These are phyloP conservation scores for Silurus aristotelis DNA, from an alignment of 2,797 vertebrate genomes.

Conservation along the genomic window DNA sequence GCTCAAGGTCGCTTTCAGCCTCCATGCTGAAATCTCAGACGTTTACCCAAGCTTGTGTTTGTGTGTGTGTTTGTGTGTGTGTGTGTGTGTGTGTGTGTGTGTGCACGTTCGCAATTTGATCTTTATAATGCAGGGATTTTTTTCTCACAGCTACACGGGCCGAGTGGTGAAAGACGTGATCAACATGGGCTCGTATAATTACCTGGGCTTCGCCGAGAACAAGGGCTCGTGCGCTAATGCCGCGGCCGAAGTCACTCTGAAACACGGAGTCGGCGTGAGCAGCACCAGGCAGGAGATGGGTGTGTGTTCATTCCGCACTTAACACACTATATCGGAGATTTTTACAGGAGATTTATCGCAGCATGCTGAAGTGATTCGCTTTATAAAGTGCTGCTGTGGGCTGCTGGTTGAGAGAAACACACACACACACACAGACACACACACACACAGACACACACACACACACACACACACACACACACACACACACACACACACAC, in stretches of 20 bases:
- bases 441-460: not conserved
- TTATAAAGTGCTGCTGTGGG: not conserved
- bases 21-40: not conserved
- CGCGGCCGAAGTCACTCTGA: conserved; percentile 74
- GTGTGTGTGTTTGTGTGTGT: not conserved
- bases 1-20: not conserved
- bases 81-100: not conserved
- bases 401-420: not conserved
- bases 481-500: not conserved
- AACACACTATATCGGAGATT: not conserved
- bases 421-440: not conserved
- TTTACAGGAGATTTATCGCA: not conserved
- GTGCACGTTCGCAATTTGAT: not conserved
- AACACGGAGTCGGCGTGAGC: conserved; percentile 87
- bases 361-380: not conserved
- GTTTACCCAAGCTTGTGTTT: not conserved
- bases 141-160: conserved; percentile 81
- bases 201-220: conserved; percentile 92
- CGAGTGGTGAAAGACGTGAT: conserved; percentile 85
- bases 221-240: conserved; percentile 80
- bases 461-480: not conserved
- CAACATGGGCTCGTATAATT: conserved; percentile 98
- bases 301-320: conserved; percentile 54
- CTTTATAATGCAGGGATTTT: conserved; percentile 17
- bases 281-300: conserved; percentile 94